Evolutionary conservation across 1,140 invertebrate species (phyloP).

Genomic region (Pachyrhynchus sulphureomaculatus): DNA sequence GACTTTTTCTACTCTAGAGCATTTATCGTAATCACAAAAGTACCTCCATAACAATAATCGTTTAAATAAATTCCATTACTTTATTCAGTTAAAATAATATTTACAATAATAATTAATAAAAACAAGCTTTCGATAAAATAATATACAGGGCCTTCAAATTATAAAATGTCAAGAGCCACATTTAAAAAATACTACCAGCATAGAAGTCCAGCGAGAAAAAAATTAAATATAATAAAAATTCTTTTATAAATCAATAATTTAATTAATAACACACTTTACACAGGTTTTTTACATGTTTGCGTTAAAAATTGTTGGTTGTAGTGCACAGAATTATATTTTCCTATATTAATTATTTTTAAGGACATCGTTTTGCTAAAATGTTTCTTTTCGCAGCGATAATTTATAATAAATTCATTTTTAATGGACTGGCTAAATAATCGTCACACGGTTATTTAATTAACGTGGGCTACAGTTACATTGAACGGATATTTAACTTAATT

Average conservation of each 20-base stretch:
- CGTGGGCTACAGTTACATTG: too few species aligned
- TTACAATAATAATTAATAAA: constrained; percentile 31
- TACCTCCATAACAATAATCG: constrained; percentile 25
- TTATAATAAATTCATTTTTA: neutral
- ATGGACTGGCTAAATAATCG: neutral
- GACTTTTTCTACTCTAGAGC: constrained; percentile 40
- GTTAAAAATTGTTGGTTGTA: constrained; percentile 1
- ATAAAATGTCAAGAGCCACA: constrained; percentile 1
- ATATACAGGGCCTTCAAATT: constrained; percentile 18
- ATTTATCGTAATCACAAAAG: constrained; percentile 32
- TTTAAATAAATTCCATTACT: constrained; percentile 34
- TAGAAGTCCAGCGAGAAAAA: neutral
- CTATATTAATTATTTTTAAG: constrained; percentile 3
- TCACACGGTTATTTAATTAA: neutral
- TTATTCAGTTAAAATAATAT: constrained; percentile 27
- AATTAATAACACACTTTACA: constrained; percentile 28
- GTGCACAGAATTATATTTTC: constrained; percentile 23
- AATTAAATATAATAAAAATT: constrained; percentile 19
- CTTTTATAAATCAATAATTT: constrained; percentile 25
- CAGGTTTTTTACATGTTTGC: constrained; percentile 13
- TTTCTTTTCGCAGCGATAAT: neutral
- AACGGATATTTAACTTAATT: too few species aligned
- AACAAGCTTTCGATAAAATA: constrained; percentile 30
- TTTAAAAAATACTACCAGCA: constrained; percentile 7
- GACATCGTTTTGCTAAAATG: neutral